Percentiles rank a stretch among this genome's conserved stretches.
Conservation (phyloP, 2,888 invertebrate species). For the Xanthia icteritia region DNA sequence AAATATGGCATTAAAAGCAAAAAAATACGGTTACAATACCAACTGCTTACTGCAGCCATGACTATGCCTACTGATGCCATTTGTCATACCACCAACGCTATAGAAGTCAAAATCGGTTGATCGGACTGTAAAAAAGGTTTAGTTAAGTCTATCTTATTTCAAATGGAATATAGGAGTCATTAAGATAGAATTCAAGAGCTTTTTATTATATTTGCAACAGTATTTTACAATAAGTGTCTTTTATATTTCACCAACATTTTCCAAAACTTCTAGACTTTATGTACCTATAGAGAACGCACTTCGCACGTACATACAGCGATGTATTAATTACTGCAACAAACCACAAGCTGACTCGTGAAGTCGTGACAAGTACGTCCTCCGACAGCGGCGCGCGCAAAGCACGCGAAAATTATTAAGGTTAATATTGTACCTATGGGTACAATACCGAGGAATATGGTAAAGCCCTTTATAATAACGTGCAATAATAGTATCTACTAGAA, state of each 20-base stretch:
- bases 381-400: conserved; percentile 58
- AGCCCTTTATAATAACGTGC: neutral
- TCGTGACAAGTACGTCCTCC: conserved; percentile 82
- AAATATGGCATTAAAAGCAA: too few species aligned
- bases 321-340: conserved; percentile 62
- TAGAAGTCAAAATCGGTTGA: too few species aligned
- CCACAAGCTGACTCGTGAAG: conserved; percentile 73
- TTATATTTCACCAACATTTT: conserved; percentile 6
- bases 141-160: too few species aligned
- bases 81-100: too few species aligned
- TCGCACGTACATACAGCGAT: conserved; percentile 35
- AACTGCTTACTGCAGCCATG: too few species aligned
- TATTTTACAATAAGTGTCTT: neutral
- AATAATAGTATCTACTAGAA: neutral
- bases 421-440: conserved; percentile 48
- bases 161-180: neutral
- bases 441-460: conserved; percentile 3
- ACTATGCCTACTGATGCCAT: too few species aligned
- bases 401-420: conserved; percentile 69
- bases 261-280: conserved; percentile 27
- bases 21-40: too few species aligned
- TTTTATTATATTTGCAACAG: too few species aligned
- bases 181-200: too few species aligned
- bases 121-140: too few species aligned
- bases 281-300: conserved; percentile 11